Evolutionary conservation across 30 jellyfish, hydroid and myxozoan species (phyloP).

Genomic region (Clytia hemisphaerica): DNA sequence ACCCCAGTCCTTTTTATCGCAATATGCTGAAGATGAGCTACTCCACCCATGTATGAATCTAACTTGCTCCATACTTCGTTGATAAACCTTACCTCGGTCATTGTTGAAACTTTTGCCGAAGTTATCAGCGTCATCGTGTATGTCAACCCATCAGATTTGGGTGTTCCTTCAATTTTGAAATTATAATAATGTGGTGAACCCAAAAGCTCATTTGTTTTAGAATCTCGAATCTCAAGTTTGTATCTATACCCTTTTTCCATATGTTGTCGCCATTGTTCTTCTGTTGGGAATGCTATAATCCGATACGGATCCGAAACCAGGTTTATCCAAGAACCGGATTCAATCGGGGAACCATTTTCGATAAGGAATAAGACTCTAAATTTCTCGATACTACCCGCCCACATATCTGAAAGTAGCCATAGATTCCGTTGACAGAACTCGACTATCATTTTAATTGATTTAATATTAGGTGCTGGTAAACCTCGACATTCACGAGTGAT

Average conservation of each 20-base stretch:
- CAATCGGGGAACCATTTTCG: constrained; percentile 27
- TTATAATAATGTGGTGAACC: neutral
- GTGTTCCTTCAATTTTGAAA: constrained; percentile 7
- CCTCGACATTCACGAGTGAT: neutral
- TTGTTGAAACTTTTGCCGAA: neutral
- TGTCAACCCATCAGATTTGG: constrained; percentile 13
- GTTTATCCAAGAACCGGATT: constrained; percentile 52
- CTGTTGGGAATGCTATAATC: constrained; percentile 21
- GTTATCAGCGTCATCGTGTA: constrained; percentile 9
- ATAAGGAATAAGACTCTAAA: constrained; percentile 20
- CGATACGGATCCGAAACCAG: constrained; percentile 6
- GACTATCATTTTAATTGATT: neutral
- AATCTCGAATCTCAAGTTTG: neutral
- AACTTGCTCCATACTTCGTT: neutral
- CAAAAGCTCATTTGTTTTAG: neutral
- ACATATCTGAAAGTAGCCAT: neutral
- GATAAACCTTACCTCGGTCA: constrained; percentile 11
- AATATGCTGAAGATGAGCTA: neutral
- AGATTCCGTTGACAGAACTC: neutral
- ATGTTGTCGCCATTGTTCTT: too few relatives aligned
- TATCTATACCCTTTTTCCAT: too few relatives aligned
- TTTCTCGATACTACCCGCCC: neutral
- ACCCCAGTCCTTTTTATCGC: constrained; percentile 2
- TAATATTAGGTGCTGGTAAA: neutral
- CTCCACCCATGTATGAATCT: constrained; percentile 3